Evolutionary conservation across 1,140 invertebrate genomes (phyloP), one percentile per base, ranked within the genome.

Genomic region (Drosophila kanapiae): DNA sequence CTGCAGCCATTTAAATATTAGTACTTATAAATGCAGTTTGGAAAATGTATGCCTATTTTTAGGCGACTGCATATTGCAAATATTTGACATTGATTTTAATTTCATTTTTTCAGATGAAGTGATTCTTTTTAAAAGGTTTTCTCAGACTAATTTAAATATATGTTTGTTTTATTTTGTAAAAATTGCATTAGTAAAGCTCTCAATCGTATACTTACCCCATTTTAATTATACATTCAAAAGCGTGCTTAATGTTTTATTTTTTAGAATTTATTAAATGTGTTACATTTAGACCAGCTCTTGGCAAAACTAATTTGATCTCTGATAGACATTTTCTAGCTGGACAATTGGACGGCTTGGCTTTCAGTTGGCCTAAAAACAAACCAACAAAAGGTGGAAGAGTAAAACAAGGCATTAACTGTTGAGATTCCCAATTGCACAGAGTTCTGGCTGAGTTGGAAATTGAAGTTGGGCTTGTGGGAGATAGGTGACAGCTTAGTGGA

Each of bases 301-400:
- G 61, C 33, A 40, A 54, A 40, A 38, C 35, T 57, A 43, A 49
- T 67, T 61, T 51, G 27, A 75, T 60, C 38, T 56, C 33, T 63
- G 27, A 35, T 56, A 58, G 23, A 68, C 48, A 47, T 58, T 47
- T 48, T 37, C 11, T 29, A 58, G 33, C 49, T 62, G 57, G 6
- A 53, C 27, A 53, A 56, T 43, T 67, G 82, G 80, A 87, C 80
- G 80, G 76, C 31, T 59, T 70, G 65, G 8, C 51, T 56, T 80
- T 72, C 33, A 69, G 33, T 78, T 63, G 58, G 59, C 75, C 75
- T 78, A 78, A 64, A 70, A 70, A 59, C 42, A 78, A 78, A 72
- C 76, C 58, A 78, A 70, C 16, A 78, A 57, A 48, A 53, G 45
- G 47, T 40, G 53, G 18, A 69, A 45, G 48, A 48, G 56, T 67